Percentiles rank a stretch among this genome's conserved stretches.
Conservation (phyloP, 2,888 invertebrate genomes). For the Oeneis ivallda region DNA sequence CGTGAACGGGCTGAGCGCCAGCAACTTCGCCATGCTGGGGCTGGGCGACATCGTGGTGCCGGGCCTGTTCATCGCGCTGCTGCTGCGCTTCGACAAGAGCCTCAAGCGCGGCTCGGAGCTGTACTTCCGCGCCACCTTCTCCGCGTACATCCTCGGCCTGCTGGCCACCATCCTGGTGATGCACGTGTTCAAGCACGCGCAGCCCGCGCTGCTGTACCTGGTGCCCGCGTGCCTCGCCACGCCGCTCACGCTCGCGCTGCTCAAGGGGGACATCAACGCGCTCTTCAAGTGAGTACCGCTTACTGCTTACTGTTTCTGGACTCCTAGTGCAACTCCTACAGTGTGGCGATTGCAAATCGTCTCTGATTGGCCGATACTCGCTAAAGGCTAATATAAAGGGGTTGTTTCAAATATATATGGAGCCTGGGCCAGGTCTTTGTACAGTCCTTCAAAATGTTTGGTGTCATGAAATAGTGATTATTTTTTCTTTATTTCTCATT, state of each 20-base stretch:
- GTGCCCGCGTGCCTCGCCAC: constrained; percentile 98
- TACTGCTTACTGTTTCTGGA: neutral
- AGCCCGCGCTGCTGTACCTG: constrained; percentile 97
- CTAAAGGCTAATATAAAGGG: no score
- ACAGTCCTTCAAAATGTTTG: no score
- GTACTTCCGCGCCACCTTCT: constrained; percentile 86
- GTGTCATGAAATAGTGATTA: no score
- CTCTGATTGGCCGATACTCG: no score
- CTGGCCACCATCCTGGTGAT: constrained; percentile 97
- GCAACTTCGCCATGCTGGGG: constrained; percentile 99
- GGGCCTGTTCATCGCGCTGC: constrained; percentile 98
- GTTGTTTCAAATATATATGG: no score
- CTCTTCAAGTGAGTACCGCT: constrained; percentile 90
- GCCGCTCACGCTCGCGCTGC: constrained; percentile 92
- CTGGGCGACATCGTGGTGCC: constrained; percentile 99
- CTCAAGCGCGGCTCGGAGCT: constrained; percentile 88
- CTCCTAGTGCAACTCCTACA: no score
- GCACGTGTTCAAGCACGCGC: constrained; percentile 99
- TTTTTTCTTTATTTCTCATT: no score
- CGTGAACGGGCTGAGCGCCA: constrained; percentile 93
- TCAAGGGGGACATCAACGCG: constrained; percentile 94
- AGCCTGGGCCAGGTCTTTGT: no score
- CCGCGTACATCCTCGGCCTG: constrained; percentile 96
- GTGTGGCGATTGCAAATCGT: no score
- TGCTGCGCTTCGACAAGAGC: constrained; percentile 96